Conservation (phyloP, 2,797 vertebrate genomes). For the Saxicola maurus region DNA sequence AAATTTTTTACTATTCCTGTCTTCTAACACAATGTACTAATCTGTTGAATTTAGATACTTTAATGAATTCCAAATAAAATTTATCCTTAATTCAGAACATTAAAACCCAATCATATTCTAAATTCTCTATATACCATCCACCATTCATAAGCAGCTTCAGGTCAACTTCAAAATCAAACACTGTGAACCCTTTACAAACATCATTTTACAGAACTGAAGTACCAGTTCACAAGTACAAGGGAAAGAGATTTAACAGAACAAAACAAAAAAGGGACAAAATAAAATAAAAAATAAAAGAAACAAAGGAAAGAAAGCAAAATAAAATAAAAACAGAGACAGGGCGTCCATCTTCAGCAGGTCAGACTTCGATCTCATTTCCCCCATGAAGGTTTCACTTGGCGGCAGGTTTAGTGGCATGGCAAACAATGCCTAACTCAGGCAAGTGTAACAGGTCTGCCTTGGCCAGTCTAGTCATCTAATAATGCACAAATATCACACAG, state of each 20-base stretch:
- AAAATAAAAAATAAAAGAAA: conserved; percentile 13
- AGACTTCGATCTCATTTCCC: conserved; percentile 96
- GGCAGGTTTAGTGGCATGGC: conserved; percentile 87
- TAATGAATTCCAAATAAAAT: background rate
- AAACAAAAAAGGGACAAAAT: conserved; percentile 63
- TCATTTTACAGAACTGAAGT: conserved; percentile 66
- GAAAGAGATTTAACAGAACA: conserved; percentile 76
- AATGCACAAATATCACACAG: conserved; percentile 99
- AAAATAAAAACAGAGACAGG: conserved; percentile 51
- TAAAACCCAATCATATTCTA: conserved; percentile 20
- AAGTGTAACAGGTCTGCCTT: conserved; percentile 98
- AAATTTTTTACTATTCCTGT: background rate
- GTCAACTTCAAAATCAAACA: conserved; percentile 61
- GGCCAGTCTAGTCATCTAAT: conserved; percentile 99
- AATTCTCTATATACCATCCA: conserved; percentile 18
- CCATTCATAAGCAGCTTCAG: conserved; percentile 49
- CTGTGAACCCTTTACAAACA: conserved; percentile 74
- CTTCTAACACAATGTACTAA: background rate
- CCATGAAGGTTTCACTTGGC: conserved; percentile 91
- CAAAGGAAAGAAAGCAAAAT: conserved; percentile 78
- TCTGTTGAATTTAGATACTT: conserved; percentile 31
- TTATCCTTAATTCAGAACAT: conserved; percentile 16
- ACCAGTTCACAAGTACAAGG: conserved; percentile 74
- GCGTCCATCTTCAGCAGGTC: conserved; percentile 97
- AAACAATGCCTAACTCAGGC: conserved; percentile 99